Percentiles rank a stretch among this genome's conserved stretches.
These are phyloP conservation scores for Zoanthus sansibaricus DNA, from an alignment of 92 coral and sea anemone species.

Conservation along the genomic window DNA sequence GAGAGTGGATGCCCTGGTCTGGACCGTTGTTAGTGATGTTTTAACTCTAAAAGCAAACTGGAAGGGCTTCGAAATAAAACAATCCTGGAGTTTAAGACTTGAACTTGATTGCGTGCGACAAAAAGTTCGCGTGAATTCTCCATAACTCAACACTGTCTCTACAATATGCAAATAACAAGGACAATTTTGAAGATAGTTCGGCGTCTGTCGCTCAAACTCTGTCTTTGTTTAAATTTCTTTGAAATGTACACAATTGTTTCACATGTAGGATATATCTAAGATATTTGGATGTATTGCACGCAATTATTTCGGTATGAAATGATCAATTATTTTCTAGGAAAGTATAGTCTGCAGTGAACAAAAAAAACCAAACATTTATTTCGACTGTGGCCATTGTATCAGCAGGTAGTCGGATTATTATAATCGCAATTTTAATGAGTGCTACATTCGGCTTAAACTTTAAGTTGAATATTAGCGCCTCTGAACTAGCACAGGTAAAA, in stretches of 20 bases:
- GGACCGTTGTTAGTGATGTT: neutral
- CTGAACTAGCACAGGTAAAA: neutral
- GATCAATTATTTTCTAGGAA: neutral
- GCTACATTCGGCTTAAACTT: neutral
- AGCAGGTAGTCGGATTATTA: constrained; percentile 42
- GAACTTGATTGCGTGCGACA: constrained; percentile 70
- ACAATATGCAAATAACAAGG: constrained; percentile 82
- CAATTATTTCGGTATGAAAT: neutral
- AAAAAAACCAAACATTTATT: neutral
- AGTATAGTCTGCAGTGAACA: neutral
- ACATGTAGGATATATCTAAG: neutral
- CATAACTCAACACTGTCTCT: constrained; percentile 84
- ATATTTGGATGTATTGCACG: constrained; percentile 20
- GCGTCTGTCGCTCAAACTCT: constrained; percentile 71
- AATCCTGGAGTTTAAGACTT: constrained; percentile 8
- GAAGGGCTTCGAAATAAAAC: neutral
- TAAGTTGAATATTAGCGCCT: constrained; percentile 6
- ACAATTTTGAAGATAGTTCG: constrained; percentile 79
- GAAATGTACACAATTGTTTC: constrained; percentile 48
- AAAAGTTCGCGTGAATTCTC: constrained; percentile 71
- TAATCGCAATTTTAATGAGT: constrained; percentile 8
- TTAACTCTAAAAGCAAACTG: constrained; percentile 3
- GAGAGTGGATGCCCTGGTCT: constrained; percentile 25
- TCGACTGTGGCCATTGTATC: constrained; percentile 41
- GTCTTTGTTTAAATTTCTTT: constrained; percentile 66